Base-by-base conservation (phyloP, 2,797 vertebrate genomes). In the Limnodromus scolopaceus region DNA sequence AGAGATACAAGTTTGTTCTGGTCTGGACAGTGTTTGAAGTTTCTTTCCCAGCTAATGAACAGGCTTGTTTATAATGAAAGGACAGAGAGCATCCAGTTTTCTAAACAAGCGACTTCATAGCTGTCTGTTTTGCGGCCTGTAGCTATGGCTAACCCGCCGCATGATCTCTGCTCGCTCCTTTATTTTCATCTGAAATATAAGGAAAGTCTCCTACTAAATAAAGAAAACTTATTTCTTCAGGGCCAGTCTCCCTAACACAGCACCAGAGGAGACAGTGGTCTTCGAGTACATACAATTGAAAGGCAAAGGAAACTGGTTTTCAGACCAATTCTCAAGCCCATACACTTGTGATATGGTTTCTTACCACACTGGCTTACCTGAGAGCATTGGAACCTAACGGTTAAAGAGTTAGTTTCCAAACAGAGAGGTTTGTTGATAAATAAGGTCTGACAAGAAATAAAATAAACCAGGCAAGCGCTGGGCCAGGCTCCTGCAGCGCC, bases 1-100 rank as follows among this genome's bases (percentile, higher is more conserved):
- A 58, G 85, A 89, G 65, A 92, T 85, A 88, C 84, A 92, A 80
- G 96, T 95, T 87, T 95, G 76, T 90, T 96, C 93, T 92, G 94
- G 75, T 93, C 77, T 93, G 87, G 57, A 89, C 64, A 87, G 66
- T 43, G 68, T 92, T 77, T 91, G 60, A 95, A 74, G 58, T 69
- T 95, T 91, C 81, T 95, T 97, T 87, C 80, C 69, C 65, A 84
- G 18, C 70, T 93, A 91, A 96, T n/a, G 78, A 96, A 91, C 63
- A 89, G 84, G 48, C 54, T 79, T 89, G 91, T 94, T 96, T 96
- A 93, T 79, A 96, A 92, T 43, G 55, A 93, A 95, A 84, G 64
- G 94, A 92, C 71, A 91, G 30, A 79, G 6, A 70, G 48, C 83
- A 91, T 83, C 63, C 68, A 79, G 36, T 68, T 92, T 96, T 95